phyloP scores from a whole-genome alignment of 2,888 invertebrate species.

The Cremastinae sp. region DNA sequence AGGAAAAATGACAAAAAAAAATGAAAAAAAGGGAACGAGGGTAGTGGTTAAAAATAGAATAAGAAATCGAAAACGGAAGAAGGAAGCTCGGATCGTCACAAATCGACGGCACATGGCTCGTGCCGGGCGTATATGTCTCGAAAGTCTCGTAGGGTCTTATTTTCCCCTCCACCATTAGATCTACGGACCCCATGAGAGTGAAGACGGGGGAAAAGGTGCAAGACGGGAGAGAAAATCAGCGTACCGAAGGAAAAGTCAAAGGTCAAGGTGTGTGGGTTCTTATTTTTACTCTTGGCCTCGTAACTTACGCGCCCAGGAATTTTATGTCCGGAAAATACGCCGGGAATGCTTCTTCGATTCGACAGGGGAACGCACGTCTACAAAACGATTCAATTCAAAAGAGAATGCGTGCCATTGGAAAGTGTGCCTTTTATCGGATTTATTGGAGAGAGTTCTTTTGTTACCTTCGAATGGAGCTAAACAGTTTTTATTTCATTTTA shows the following conservation, averaged over 20 bases:
- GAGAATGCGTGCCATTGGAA: too few relatives aligned
- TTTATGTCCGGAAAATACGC: not conserved
- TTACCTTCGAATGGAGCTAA: too few relatives aligned
- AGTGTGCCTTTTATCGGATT: too few relatives aligned
- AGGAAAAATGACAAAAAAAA: slow-evolving; percentile 29
- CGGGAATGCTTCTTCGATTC: too few relatives aligned
- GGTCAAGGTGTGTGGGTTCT: slow-evolving; percentile 45
- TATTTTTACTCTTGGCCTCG: slow-evolving; percentile 29
- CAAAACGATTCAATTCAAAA: too few relatives aligned
- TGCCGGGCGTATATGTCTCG: slow-evolving; percentile 54
- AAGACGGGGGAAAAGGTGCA: slow-evolving; percentile 36
- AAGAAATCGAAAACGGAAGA: slow-evolving; percentile 51
- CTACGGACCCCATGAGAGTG: too few relatives aligned
- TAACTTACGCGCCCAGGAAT: slow-evolving; percentile 4
- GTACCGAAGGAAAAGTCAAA: slow-evolving; percentile 33
- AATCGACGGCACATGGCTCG: slow-evolving; percentile 62
- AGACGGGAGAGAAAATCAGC: not conserved
- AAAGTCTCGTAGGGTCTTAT: slow-evolving; percentile 30
- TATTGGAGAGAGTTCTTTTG: too few relatives aligned
- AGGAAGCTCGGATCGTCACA: slow-evolving; percentile 53
- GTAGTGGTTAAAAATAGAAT: slow-evolving; percentile 5
- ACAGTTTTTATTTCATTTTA: too few relatives aligned
- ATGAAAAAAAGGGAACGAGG: slow-evolving; percentile 33
- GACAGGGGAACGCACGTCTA: too few relatives aligned
- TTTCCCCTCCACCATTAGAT: too few relatives aligned